Base-by-base conservation (phyloP, 2,888 invertebrate genomes). In the Caenorhabditis angaria region DNA sequence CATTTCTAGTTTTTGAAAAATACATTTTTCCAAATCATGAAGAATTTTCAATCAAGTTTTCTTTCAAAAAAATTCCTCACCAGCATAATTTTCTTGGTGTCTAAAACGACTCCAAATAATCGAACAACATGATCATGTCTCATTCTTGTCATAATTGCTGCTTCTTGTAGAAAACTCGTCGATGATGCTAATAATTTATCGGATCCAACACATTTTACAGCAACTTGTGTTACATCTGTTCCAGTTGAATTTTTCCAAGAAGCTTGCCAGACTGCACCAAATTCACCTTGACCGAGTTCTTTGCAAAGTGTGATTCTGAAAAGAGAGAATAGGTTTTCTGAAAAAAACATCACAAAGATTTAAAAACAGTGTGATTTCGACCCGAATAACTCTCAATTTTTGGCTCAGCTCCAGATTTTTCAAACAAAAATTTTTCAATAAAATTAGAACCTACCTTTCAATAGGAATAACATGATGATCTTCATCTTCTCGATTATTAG, bases 221-320 rank as follows among this genome's bases (percentile, higher is more conserved):
- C 86, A 4, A 86, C 57, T 61, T 76, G 79, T 22, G 77, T 62
- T 18, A 59, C 81, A 65, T 89, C 94, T 93, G 89, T 94, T 91
- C 29, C 41, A n/a, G 57, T 51, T n/a, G 63, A 57, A 24, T 65
- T 69, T 20, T 76, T 76, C 80, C 82, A 81, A 6, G 77, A 64
- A 2, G 96, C 97, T 89, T 96, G 97, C 88, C 96, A 96, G 0
- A 99, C 97, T 18, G 95, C 93, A 4, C 97, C 97, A 90, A 99
- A 99, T 89, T 99, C 97, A 18, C 99, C 97, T 84, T 93, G 93
- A 29, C 97, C 97, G 65, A 99, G 90, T 87, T 95, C 94, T 88
- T 96, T 95, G 88, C 94, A 94, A 57, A 96, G 93, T 3, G 78
- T 72, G 41, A 81, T 81, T 72, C 80, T 80, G 62, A n/a, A 65